Evolutionary conservation across 2,797 vertebrate genomes (phyloP), one percentile per base, ranked within the genome.

Genomic region (Anguilla obscura): DNA sequence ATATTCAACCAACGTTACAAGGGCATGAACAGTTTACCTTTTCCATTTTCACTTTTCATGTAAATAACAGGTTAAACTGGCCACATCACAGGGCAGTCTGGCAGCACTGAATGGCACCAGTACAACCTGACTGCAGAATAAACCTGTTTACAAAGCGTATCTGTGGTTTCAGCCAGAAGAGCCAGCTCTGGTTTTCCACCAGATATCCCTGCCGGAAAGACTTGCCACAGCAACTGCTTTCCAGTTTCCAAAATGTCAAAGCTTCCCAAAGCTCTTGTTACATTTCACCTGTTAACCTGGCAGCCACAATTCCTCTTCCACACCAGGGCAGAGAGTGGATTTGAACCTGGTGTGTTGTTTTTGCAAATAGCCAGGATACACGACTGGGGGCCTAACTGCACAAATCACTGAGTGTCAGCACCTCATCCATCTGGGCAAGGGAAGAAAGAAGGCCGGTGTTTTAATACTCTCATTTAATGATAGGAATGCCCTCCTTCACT

Each of bases 231-330:
- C n/a, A 50, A 27, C 54, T 63, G 30, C 27, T 33, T 21, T 48
- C 86, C 14, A 63, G 50, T 56, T 80, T 86, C 60, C 85, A 63
- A 63, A 33, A 50, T 60, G 76, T 89, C 50, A 58, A 56, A 48
- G 48, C 21, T 21, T 82, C 82, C n/a, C 71, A 33, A 66, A 88
- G 45, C 8, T 80, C 88, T 88, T 14, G 36, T 86, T 86, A 52
- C 54, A 27, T 5, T 86, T 45, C 84, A 91, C 89, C 87, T 90
- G 89, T 89, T 90, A 71, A 89, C 88, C 90, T 89, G 87, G 89
- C 87, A 84, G 24, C 66, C 8, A 5, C 60, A 5, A 21, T 24
- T 5, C 24, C 60, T 63, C 16, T 21, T 21, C 16, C 24, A 16
- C 24, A 16, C 50, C 27, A 87, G 80, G 84, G 71, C 79, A 1